Conservation (phyloP, 1,140 invertebrate species). For the Halesus radiatus region DNA sequence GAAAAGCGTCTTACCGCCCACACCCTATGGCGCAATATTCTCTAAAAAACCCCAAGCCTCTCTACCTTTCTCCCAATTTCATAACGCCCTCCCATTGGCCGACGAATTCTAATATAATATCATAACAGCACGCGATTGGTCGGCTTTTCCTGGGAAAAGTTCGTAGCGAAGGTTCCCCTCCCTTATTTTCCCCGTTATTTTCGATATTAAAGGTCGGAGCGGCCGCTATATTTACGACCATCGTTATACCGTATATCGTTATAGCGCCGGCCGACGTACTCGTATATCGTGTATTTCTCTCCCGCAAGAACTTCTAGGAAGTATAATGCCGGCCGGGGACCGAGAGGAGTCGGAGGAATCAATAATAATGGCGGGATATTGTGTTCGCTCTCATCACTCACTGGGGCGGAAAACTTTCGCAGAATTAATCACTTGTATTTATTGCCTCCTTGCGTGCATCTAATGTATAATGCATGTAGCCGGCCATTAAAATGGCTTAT, state of each 20-base stretch:
- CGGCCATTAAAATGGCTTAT: background rate
- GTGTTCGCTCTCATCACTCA: slow-evolving; percentile 38
- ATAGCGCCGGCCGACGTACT: slow-evolving; percentile 61
- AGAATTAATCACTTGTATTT: slow-evolving; percentile 39
- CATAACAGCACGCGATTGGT: slow-evolving; percentile 68
- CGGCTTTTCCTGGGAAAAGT: slow-evolving; percentile 57
- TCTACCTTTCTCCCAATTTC: slow-evolving; percentile 63
- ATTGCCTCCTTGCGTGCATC: slow-evolving; percentile 31
- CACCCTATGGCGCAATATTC: slow-evolving; percentile 44
- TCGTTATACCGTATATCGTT: slow-evolving; percentile 58
- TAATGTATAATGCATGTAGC: slow-evolving; percentile 33
- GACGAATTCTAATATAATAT: slow-evolving; percentile 69
- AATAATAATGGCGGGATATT: slow-evolving; percentile 51
- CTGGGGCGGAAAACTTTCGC: slow-evolving; percentile 28
- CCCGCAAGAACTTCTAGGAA: slow-evolving; percentile 1
- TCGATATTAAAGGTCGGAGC: slow-evolving; percentile 67
- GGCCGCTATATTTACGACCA: slow-evolving; percentile 61
- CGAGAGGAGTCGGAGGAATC: slow-evolving; percentile 34
- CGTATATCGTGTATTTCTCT: slow-evolving; percentile 11
- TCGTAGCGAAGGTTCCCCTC: slow-evolving; percentile 46
- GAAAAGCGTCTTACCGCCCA: slow-evolving; percentile 63
- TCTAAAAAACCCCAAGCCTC: slow-evolving; percentile 61
- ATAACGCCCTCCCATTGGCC: slow-evolving; percentile 67
- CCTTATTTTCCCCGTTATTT: slow-evolving; percentile 51
- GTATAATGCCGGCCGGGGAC: background rate